Evolutionary conservation across 1,140 invertebrate genomes (phyloP), one percentile per base, ranked within the genome.

Genomic region (Drosophila varians): DNA sequence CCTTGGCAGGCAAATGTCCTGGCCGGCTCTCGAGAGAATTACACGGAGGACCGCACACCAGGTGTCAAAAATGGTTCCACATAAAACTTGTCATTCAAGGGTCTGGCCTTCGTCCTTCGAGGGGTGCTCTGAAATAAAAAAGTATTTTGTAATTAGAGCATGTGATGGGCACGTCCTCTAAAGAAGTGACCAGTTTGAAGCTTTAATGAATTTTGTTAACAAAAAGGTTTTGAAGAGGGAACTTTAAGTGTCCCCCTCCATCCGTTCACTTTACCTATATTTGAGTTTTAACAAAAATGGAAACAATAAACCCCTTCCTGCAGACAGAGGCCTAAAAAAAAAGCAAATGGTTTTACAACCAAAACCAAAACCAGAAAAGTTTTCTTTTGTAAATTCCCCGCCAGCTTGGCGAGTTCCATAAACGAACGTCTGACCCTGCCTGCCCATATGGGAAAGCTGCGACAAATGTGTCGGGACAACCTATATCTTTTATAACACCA

Each of bases 71-170:
- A 75, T 84, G 14, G 70, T 52, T 77, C 57, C 34, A 48, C 55
- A 36, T 72, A 56, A 49, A 72, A 60, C 47, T 64, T 82, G 70
- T 78, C 58, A 79, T 70, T 60, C 12, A 38, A 54, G 69, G 52
- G 36, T 38, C 36, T 6, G 54, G n/a, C n/a, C n/a, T 21, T 64
- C 28, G 14, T 42, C 7, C 23, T 36, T 16, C 23, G 12, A 34
- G 53, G 65, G 54, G 28, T 69, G 48, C 19, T 49, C 12, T 14
- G 16, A 68, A 36, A 77, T 55, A 62, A 68, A 11, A 65, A 66
- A 66, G 65, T 60, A 78, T 55, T 62, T 74, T 77, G 55, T 84
- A 84, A 84, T 83, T 84, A 78, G 65, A 60, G 74, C 78, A 40
- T 76, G 28, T 31, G 28, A 31, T 31, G 21, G 21, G 21, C 4